phyloP scores from a whole-genome alignment of 1,140 invertebrate species.

The Phymorhynchus buccinoides region DNA sequence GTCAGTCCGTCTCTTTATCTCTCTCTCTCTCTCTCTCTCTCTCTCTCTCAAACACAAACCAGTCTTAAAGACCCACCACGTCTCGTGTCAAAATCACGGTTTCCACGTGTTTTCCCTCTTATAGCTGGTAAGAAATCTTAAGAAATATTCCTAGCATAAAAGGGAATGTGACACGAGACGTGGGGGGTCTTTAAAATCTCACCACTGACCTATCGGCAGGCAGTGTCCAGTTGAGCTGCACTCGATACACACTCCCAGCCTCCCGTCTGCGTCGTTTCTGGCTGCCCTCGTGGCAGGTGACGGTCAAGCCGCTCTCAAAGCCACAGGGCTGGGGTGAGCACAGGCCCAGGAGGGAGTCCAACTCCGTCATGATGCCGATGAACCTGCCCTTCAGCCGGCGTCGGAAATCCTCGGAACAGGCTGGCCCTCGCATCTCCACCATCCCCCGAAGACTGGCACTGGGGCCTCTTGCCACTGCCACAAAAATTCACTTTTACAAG shows the following conservation, averaged over 20 bases:
- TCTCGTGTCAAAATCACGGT: no score
- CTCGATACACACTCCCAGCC: background rate
- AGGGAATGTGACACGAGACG: no score
- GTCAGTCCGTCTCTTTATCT: no score
- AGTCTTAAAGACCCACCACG: no score
- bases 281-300: conserved; percentile 4
- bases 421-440: conserved; percentile 40
- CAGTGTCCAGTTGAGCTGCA: conserved; percentile 30
- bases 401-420: conserved; percentile 35
- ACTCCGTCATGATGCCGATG: conserved; percentile 29
- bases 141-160: background rate
- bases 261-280: background rate
- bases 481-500: no score
- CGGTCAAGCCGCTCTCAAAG: conserved; percentile 36
- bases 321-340: conserved; percentile 37
- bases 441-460: conserved; percentile 28
- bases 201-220: conserved; percentile 32
- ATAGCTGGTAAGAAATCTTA: no score
- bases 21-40: background rate
- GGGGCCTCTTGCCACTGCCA: conserved; percentile 39
- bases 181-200: no score
- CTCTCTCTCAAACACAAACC: no score
- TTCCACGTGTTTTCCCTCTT: no score
- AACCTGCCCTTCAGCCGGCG: conserved; percentile 27
- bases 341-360: conserved; percentile 39